Conservation (phyloP, 2,888 invertebrate species). For the Tenthredo notha region DNA sequence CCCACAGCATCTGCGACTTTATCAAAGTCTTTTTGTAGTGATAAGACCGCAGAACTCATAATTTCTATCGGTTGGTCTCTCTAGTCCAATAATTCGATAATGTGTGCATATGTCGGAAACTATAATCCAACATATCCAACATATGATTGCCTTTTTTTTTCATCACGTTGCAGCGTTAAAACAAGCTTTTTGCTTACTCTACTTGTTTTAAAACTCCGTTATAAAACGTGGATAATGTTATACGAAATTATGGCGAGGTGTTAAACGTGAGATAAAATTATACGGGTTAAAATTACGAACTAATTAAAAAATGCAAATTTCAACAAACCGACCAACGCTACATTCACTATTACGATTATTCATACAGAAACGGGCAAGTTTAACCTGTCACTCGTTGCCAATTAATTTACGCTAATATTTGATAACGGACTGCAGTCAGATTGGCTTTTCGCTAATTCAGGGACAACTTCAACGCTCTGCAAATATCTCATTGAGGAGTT, state of each 20-base stretch:
- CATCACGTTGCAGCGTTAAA: slow-evolving; percentile 12
- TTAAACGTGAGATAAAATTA: slow-evolving; percentile 3
- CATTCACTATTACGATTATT: slow-evolving; percentile 26
- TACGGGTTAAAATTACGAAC: not conserved
- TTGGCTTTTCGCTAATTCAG: not conserved
- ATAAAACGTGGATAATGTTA: slow-evolving; percentile 8
- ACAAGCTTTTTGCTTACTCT: not conserved
- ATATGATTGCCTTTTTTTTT: not conserved
- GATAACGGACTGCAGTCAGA: not conserved
- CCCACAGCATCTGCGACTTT: not conserved
- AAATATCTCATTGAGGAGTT: not conserved
- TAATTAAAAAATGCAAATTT: slow-evolving; percentile 49
- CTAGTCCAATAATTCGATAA: not conserved
- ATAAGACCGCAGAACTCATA: not conserved
- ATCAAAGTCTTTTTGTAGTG: not conserved
- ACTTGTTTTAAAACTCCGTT: not conserved
- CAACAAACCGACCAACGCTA: not conserved
- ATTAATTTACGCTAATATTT: slow-evolving; percentile 25
- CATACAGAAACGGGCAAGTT: not conserved
- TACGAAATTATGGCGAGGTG: not conserved
- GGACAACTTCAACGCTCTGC: not conserved
- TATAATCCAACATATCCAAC: not conserved
- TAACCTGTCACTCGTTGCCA: slow-evolving; percentile 7
- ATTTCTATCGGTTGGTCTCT: not conserved
- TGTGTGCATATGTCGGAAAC: not conserved